Conservation (phyloP, 1,140 invertebrate genomes). For the Diploscapter pachys region DNA sequence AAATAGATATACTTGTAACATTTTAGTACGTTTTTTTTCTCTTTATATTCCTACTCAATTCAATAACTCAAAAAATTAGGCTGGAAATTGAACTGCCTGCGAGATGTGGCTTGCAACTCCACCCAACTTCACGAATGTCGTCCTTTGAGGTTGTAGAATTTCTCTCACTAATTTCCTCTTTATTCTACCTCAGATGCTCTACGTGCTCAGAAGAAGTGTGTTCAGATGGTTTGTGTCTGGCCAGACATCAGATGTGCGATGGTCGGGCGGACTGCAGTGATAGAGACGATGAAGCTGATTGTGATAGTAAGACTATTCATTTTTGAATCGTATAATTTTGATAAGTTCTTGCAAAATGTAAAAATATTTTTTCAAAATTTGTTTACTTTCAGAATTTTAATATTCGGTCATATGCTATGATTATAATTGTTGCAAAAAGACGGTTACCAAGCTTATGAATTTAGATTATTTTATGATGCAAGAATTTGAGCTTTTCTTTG, state of each 20-base stretch:
- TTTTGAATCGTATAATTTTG: not conserved
- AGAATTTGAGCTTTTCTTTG: too few species aligned
- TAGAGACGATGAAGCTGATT: conserved; percentile 21
- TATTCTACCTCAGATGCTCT: conserved; percentile 17
- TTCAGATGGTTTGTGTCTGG: conserved; percentile 26
- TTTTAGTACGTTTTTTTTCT: too few species aligned
- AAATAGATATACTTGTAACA: too few species aligned
- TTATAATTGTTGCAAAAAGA: too few species aligned
- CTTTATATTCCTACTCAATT: too few species aligned
- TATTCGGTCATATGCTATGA: too few species aligned
- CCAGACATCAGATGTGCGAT: conserved; percentile 16
- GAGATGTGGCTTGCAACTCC: not conserved
- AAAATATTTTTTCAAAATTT: too few species aligned
- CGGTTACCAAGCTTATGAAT: too few species aligned
- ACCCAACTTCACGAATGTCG: not conserved
- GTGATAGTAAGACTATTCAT: not conserved
- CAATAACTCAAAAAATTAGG: too few species aligned
- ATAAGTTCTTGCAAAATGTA: too few species aligned
- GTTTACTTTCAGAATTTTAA: too few species aligned
- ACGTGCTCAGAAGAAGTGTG: conserved; percentile 23
- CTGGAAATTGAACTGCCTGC: not conserved
- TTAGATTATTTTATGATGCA: too few species aligned
- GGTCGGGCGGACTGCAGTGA: conserved; percentile 19
- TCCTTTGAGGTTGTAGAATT: not conserved
- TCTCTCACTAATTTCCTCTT: not conserved